Percentiles rank a stretch among this genome's conserved stretches.
Evolutionary conservation across 2,888 invertebrate genomes (phyloP).

Genomic region (Lasioglossum vierecki): DNA sequence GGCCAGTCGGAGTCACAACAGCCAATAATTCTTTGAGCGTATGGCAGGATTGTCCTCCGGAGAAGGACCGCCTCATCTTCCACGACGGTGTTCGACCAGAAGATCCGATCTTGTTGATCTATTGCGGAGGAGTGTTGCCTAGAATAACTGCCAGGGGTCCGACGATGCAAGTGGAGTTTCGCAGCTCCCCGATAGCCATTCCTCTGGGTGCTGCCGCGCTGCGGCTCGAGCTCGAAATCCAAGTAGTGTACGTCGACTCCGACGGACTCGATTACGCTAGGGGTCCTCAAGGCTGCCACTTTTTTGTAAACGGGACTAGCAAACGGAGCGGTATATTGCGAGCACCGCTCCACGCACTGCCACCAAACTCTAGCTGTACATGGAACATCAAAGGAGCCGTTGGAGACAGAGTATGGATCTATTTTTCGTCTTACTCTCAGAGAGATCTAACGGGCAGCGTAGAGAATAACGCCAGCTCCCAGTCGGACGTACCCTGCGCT

Average conservation of each 20-base stretch:
- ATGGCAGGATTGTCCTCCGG: conserved; percentile 93
- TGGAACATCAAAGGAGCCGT: conserved; percentile 93
- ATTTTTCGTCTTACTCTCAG: conserved; percentile 93
- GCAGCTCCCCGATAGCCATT: conserved; percentile 93
- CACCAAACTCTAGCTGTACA: conserved; percentile 94
- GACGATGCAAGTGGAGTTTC: conserved; percentile 94
- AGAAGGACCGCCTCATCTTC: conserved; percentile 93
- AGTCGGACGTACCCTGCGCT: conserved; percentile 69
- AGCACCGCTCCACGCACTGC: conserved; percentile 93
- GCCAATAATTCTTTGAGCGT: conserved; percentile 86
- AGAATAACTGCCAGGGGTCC: conserved; percentile 90
- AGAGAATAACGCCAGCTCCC: conserved; percentile 74
- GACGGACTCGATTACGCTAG: conserved; percentile 93
- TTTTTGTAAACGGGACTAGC: conserved; percentile 84
- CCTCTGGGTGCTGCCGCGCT: conserved; percentile 90
- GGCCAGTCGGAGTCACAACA: conserved; percentile 60
- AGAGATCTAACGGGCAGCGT: conserved; percentile 87
- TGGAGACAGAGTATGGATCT: conserved; percentile 93
- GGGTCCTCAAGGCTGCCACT: conserved; percentile 83
- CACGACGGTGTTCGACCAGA: conserved; percentile 93
- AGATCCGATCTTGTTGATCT: conserved; percentile 93
- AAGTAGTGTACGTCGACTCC: conserved; percentile 94
- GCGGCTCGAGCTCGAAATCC: conserved; percentile 93
- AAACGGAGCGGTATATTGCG: conserved; percentile 90
- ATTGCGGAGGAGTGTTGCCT: conserved; percentile 95